A percentile compares a stretch with the other conserved stretches of the same genome.
These are phyloP conservation scores for Nematolebias whitei DNA, from an alignment of 2,113 vertebrate species.

Conservation along the genomic window DNA sequence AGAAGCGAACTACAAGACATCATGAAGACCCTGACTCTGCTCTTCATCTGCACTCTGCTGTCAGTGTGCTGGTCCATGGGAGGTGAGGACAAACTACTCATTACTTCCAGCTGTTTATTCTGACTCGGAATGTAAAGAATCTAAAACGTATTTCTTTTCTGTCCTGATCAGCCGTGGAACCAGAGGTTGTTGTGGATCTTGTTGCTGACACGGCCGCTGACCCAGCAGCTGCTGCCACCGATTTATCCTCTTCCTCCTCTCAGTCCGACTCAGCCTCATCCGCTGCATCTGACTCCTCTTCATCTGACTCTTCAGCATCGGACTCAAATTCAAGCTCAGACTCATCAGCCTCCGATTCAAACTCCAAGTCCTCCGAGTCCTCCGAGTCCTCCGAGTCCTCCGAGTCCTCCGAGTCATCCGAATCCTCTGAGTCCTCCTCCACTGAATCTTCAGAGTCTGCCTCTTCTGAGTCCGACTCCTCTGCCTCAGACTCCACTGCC, in stretches of 20 bases:
- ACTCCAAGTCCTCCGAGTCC: conserved; percentile 39
- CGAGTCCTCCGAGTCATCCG: conserved; percentile 24
- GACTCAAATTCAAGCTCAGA: conserved; percentile 43
- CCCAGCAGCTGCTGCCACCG: conserved; percentile 1
- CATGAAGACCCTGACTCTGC: conserved; percentile 80
- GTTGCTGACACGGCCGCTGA: conserved; percentile 18
- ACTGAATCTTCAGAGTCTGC: conserved; percentile 20
- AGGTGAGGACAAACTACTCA: conserved; percentile 60
- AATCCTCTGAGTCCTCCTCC: conserved; percentile 24
- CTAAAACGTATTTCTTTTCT: conserved; percentile 1
- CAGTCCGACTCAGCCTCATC: conserved; percentile 49
- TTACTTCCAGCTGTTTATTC: not conserved
- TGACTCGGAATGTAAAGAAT: not conserved
- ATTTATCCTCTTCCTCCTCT: conserved; percentile 39
- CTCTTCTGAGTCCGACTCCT: conserved; percentile 25
- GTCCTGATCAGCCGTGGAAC: conserved; percentile 57
- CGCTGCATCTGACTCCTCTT: conserved; percentile 53
- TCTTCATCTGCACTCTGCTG: conserved; percentile 72
- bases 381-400: conserved; percentile 35
- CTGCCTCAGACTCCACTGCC: conserved; percentile 29
- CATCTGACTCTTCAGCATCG: conserved; percentile 52
- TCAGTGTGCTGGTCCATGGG: conserved; percentile 76
- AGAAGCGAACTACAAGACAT: conserved; percentile 35
- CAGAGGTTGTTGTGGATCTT: conserved; percentile 53
- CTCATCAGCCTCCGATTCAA: conserved; percentile 32